Evolutionary conservation across 2,888 invertebrate genomes (phyloP), one percentile per base, ranked within the genome.

Genomic region (Mongoloraphidia duomilia): DNA sequence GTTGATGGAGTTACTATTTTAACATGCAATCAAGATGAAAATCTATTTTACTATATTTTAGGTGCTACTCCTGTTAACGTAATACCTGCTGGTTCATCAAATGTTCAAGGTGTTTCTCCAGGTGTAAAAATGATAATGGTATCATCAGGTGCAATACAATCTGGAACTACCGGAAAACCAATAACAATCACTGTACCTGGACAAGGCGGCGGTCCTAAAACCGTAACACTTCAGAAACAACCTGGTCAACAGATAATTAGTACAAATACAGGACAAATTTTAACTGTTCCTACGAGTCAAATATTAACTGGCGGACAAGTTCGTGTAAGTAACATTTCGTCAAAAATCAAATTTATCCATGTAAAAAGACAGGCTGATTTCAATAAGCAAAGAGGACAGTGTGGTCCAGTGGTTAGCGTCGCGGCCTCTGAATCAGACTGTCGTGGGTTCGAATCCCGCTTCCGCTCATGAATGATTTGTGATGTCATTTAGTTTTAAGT

Each of bases 151-250:
- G 69, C 72, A 1, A 68, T 70, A 56, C 70, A 67, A 12, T 66
- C 71, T 1, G 71, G 70, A 64, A 67, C 75, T 44, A 66, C 75
- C 9, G 77, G 79, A 1, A 79, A 82, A 58, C 82, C 83, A 0
- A 79, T 84, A 50, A 82, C 82, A 2, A 75, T 83, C 52, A 79
- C 81, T 0, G 74, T 82, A 59, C 79, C 81, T 6, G 70, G 70
- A 3, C 68, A 68, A 47, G 68, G 67, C 13, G 63, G 64, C 33
- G 73, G 70, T 10, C 71, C 75, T 8, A 79, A 79, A 61, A 77
- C 77, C 1, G 72, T 80, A 8, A 79, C 77, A 1, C 69, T 80
- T 44, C 69, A 76, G 2, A 76, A 77, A 34, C 77, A 77, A 53
- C 65, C 67, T 43, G 60, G 59, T 33, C 61, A 64, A n/a, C 68